Percentiles rank a stretch among this genome's conserved stretches.
These are phyloP conservation scores for Macrocentrus cingulum DNA, from an alignment of 1,140 invertebrate species.

Conservation along the genomic window DNA sequence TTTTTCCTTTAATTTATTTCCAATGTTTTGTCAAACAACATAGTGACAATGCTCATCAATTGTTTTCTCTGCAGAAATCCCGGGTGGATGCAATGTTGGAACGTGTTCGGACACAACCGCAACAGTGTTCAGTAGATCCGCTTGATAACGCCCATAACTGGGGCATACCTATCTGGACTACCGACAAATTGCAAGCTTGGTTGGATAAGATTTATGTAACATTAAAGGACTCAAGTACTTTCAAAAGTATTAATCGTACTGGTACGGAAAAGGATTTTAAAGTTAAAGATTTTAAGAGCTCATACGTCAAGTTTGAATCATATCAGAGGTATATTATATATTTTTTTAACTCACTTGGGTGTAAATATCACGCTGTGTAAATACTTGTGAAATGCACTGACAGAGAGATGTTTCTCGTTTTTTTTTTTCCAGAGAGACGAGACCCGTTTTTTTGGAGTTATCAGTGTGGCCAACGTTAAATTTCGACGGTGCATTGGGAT, in stretches of 20 bases:
- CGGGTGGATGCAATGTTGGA: conserved; percentile 73
- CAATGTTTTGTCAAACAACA: conserved; percentile 15
- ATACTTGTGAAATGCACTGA: neutral
- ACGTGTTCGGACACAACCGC: conserved; percentile 62
- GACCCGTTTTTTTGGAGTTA: conserved; percentile 56
- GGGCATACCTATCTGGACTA: conserved; percentile 65
- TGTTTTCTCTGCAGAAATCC: conserved; percentile 55
- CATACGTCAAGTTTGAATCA: conserved; percentile 60
- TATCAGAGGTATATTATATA: conserved; percentile 50
- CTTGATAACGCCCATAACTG: conserved; percentile 60
- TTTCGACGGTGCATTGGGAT: conserved; percentile 51
- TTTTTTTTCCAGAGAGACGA: conserved; percentile 46
- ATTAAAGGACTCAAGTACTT: conserved; percentile 40
- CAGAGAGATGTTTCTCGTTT: conserved; percentile 3
- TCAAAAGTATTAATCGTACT: conserved; percentile 38
- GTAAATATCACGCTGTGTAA: neutral
- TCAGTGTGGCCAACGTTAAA: conserved; percentile 56
- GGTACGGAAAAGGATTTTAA: conserved; percentile 47
- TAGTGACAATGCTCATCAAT: neutral
- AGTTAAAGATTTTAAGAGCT: conserved; percentile 51
- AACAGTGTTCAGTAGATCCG: conserved; percentile 60
- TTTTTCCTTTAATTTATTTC: conserved; percentile 15
- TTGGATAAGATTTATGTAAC: conserved; percentile 53
- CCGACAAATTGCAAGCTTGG: conserved; percentile 60
- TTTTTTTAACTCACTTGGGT: conserved; percentile 6